These are phyloP conservation scores for Passer montanus DNA, from an alignment of 2,113 vertebrate species.

Conservation along the genomic window DNA sequence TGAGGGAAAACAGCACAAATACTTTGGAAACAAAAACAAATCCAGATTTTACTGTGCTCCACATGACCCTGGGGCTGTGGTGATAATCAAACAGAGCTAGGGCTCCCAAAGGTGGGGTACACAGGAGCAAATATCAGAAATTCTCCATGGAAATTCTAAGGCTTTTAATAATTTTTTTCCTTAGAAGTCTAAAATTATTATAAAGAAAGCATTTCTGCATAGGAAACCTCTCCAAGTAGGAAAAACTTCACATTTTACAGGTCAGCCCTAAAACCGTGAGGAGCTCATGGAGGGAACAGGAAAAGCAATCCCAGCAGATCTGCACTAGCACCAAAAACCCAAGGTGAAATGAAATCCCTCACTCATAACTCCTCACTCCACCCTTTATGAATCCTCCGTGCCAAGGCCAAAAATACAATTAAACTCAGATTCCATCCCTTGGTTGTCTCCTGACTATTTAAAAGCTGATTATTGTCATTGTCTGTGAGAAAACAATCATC, in stretches of 20 bases:
- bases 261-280: background rate
- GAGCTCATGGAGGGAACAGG: background rate
- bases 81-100: background rate
- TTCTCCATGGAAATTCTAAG: background rate
- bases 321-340: background rate
- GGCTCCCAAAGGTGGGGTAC: background rate
- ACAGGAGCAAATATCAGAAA: background rate
- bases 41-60: fast-evolving
- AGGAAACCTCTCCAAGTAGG: background rate
- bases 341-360: background rate
- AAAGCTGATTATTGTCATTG: conserved; percentile 19
- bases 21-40: background rate
- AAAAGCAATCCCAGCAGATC: background rate
- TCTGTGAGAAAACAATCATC: conserved; percentile 7
- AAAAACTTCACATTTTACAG: background rate
- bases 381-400: background rate
- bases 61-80: too few relatives aligned
- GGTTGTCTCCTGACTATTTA: background rate
- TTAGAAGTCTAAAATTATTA: fast-evolving
- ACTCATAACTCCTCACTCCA: background rate
- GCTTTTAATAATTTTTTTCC: background rate
- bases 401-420: background rate
- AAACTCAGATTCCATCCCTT: background rate
- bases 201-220: background rate
- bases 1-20: background rate